A percentile compares a stretch with the other conserved stretches of the same genome.
Conservation (phyloP, 53 echinoderm and acorn worm species). For the Patiria pectinifera region DNA sequence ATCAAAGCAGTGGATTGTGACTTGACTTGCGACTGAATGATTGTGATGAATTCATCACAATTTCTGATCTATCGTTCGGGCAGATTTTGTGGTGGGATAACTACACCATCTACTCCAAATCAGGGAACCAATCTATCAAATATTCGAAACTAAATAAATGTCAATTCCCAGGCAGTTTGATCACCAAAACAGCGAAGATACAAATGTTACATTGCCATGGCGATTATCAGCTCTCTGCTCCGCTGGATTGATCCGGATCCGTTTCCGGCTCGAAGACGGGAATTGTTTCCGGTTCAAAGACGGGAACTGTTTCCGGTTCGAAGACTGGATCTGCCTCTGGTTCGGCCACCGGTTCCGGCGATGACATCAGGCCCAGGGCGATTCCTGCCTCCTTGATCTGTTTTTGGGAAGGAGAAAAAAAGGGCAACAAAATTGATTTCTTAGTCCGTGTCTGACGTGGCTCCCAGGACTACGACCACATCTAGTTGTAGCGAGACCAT, state of each 20-base stretch:
- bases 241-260: conserved; percentile 51
- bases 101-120: too few relatives aligned
- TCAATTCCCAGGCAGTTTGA: not conserved
- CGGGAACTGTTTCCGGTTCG: not conserved
- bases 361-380: conserved; percentile 67
- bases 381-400: conserved; percentile 79
- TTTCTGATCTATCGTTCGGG: too few relatives aligned
- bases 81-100: too few relatives aligned
- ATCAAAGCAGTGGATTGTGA: too few relatives aligned
- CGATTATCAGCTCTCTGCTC: conserved; percentile 44
- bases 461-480: too few relatives aligned
- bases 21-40: too few relatives aligned
- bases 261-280: conserved; percentile 9
- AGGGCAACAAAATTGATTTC: not conserved
- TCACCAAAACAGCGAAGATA: not conserved
- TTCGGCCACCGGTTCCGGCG: not conserved
- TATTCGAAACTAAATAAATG: not conserved
- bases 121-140: too few relatives aligned
- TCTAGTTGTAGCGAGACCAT: too few relatives aligned
- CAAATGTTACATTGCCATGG: not conserved
- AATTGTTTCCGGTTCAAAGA: not conserved
- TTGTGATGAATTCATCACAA: too few relatives aligned
- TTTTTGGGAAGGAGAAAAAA: not conserved
- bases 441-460: too few relatives aligned
- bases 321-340: not conserved